Evolutionary conservation across 2,888 invertebrate species (phyloP).

Genomic region (Sisyra nigra): DNA sequence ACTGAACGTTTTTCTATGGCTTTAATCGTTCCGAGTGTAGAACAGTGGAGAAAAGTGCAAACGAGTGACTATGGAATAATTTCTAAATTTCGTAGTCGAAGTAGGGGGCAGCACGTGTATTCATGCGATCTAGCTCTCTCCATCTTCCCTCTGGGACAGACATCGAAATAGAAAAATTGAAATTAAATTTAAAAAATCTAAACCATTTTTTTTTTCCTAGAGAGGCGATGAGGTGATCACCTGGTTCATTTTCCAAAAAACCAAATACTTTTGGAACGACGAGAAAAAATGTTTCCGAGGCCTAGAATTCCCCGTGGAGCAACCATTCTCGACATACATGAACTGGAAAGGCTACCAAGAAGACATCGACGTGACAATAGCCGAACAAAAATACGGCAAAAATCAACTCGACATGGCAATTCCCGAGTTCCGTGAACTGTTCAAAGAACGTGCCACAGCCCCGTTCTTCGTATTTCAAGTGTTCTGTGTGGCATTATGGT

Average conservation of each 20-base stretch:
- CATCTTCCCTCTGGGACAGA: too few species aligned
- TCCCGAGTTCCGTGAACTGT: slow-evolving; percentile 92
- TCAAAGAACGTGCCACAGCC: slow-evolving; percentile 94
- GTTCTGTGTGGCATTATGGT: slow-evolving; percentile 97
- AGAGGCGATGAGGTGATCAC: slow-evolving; percentile 36
- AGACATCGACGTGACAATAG: slow-evolving; percentile 58
- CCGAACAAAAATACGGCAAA: slow-evolving; percentile 72
- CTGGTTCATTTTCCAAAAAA: slow-evolving; percentile 96
- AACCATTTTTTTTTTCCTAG: slow-evolving; percentile 16
- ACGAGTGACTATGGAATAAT: too few species aligned
- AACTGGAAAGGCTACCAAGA: slow-evolving; percentile 78
- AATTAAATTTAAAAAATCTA: background rate
- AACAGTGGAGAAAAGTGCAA: too few species aligned
- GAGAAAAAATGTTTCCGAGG: slow-evolving; percentile 67
- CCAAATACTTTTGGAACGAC: slow-evolving; percentile 83
- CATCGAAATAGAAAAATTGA: too few species aligned
- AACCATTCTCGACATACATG: slow-evolving; percentile 51
- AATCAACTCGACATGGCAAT: slow-evolving; percentile 83
- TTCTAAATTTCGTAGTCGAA: too few species aligned
- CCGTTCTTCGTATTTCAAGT: slow-evolving; percentile 99
- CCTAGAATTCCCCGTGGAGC: slow-evolving; percentile 70
- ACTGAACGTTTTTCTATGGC: too few species aligned
- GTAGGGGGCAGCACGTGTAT: too few species aligned
- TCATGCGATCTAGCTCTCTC: too few species aligned
- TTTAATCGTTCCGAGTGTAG: too few species aligned